Conservation (phyloP, 2,888 invertebrate species). For the Limnephilus rhombicus region DNA sequence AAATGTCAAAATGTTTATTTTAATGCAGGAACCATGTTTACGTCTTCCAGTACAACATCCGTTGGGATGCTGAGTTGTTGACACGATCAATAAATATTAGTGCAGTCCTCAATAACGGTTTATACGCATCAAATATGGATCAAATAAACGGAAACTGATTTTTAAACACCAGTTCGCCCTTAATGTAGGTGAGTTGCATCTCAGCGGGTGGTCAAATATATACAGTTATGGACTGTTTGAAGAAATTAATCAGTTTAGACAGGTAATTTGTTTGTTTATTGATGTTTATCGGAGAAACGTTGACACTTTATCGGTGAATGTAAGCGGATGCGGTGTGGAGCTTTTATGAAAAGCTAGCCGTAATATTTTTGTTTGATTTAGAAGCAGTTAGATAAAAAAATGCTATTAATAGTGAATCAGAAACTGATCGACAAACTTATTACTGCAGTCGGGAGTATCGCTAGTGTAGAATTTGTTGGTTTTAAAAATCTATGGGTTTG, state of each 20-base stretch:
- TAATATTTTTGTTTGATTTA: background rate
- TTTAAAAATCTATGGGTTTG: no score
- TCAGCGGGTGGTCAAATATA: background rate
- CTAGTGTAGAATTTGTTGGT: background rate
- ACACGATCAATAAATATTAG: slow-evolving; percentile 29
- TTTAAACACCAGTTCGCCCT: background rate
- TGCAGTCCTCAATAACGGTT: slow-evolving; percentile 21
- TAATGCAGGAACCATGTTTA: slow-evolving; percentile 1
- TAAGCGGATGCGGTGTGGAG: background rate
- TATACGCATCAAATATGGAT: background rate
- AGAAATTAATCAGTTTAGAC: background rate
- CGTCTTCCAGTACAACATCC: background rate
- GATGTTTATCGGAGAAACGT: background rate
- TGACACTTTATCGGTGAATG: background rate
- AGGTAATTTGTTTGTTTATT: background rate
- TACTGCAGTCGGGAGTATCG: background rate
- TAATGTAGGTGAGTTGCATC: background rate
- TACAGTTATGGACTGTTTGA: background rate
- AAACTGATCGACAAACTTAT: background rate
- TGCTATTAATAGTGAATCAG: background rate
- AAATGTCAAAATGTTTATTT: slow-evolving; percentile 21
- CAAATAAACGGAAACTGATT: slow-evolving; percentile 23
- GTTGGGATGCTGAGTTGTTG: background rate
- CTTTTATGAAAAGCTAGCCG: background rate
- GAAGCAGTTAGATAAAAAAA: background rate